A percentile compares a stretch with the other conserved stretches of the same genome.
Evolutionary conservation across 2,888 invertebrate genomes (phyloP).

Genomic region (Psococerastis gibbosa): DNA sequence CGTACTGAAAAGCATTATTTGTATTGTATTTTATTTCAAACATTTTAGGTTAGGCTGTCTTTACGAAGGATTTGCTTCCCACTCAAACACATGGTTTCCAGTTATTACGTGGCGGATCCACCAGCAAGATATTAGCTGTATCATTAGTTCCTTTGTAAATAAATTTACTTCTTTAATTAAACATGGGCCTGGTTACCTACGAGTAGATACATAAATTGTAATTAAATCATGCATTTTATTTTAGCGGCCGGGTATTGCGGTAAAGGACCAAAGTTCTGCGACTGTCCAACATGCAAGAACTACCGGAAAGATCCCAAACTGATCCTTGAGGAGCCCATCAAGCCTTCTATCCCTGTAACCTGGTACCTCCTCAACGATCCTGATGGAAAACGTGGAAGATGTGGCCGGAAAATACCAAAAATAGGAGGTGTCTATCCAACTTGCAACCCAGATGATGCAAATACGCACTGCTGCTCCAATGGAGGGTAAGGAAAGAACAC

Average conservation of each 20-base stretch:
- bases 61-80: too few relatives aligned
- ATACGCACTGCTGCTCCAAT: constrained; percentile 15
- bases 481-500: constrained; percentile 12
- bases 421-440: constrained; percentile 13
- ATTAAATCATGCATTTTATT: too few relatives aligned
- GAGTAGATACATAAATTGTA: too few relatives aligned
- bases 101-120: too few relatives aligned
- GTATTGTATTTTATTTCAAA: too few relatives aligned
- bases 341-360: constrained; percentile 11
- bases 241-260: constrained; percentile 15
- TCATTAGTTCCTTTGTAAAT: too few relatives aligned
- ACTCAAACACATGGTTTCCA: too few relatives aligned
- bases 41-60: too few relatives aligned
- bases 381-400: constrained; percentile 15
- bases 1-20: too few relatives aligned
- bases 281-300: constrained; percentile 15
- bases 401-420: constrained; percentile 15
- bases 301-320: constrained; percentile 14
- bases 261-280: constrained; percentile 15
- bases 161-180: too few relatives aligned
- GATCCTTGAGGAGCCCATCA: constrained; percentile 14
- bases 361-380: constrained; percentile 15
- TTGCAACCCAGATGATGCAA: constrained; percentile 15
- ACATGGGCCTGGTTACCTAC: too few relatives aligned
- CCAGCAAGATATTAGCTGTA: too few relatives aligned